A percentile compares a stretch with the other conserved stretches of the same genome.
Evolutionary conservation across 2,888 invertebrate genomes (phyloP).

Genomic region (Xanthorhoe spadicearia): DNA sequence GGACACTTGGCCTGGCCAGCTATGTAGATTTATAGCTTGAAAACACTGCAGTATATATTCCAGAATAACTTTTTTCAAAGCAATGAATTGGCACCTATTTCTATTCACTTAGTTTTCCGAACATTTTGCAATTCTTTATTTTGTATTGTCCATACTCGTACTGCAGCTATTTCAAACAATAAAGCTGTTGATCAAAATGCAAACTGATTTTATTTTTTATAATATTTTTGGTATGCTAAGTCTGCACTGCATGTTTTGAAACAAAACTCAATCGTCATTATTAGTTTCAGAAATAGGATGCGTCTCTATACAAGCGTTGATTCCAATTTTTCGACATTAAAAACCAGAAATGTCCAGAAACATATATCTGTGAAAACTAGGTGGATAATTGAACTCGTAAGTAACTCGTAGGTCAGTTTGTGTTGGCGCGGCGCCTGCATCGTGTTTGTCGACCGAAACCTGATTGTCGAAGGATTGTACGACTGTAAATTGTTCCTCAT

Average conservation of each 20-base stretch:
- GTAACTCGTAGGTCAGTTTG: slow-evolving; percentile 56
- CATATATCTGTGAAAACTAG: slow-evolving; percentile 38
- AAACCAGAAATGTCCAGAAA: slow-evolving; percentile 34
- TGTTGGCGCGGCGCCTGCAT: slow-evolving; percentile 61
- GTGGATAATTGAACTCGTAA: slow-evolving; percentile 64
- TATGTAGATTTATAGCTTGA: slow-evolving; percentile 26
- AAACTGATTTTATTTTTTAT: too few relatives aligned
- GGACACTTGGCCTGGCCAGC: slow-evolving; percentile 21
- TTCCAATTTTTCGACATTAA: too few relatives aligned
- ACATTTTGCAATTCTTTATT: too few relatives aligned
- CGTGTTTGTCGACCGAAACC: slow-evolving; percentile 62
- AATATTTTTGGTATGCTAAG: background rate
- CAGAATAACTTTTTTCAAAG: background rate
- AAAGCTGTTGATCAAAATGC: too few relatives aligned
- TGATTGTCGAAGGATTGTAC: slow-evolving; percentile 58
- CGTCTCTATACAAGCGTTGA: too few relatives aligned
- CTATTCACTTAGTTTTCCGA: too few relatives aligned
- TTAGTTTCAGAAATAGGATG: background rate
- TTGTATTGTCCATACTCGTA: too few relatives aligned
- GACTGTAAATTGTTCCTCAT: slow-evolving; percentile 29
- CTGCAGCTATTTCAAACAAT: too few relatives aligned
- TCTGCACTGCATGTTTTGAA: background rate
- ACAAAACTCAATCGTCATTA: background rate
- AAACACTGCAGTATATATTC: slow-evolving; percentile 4
- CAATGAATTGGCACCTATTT: background rate